These are phyloP conservation scores for Hirundichthys speculiger DNA, from an alignment of 2,113 vertebrate species.

Conservation along the genomic window DNA sequence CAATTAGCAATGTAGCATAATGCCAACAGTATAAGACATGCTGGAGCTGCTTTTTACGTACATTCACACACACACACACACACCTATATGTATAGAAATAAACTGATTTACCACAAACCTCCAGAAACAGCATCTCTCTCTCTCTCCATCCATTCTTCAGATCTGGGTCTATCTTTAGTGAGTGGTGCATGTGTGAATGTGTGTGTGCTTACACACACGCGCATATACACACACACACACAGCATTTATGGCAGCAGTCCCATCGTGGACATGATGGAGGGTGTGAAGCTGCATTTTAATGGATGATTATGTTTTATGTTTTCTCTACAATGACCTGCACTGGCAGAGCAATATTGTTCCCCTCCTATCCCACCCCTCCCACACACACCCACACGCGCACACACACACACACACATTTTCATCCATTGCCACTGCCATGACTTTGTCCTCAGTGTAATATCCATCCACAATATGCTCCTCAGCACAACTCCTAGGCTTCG, in stretches of 20 bases:
- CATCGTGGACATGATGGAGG: slow-evolving; percentile 69
- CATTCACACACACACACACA: neutral
- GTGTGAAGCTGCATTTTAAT: slow-evolving; percentile 83
- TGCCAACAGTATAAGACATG: neutral
- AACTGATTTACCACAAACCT: slow-evolving; percentile 30
- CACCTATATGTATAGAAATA: slow-evolving; percentile 18
- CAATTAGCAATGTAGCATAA: slow-evolving; percentile 4
- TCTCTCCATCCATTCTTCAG: slow-evolving; percentile 30
- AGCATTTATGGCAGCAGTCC: slow-evolving; percentile 67
- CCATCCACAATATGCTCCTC: slow-evolving; percentile 49
- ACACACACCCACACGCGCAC: slow-evolving; percentile 26
- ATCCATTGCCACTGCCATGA: slow-evolving; percentile 28
- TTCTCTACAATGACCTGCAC: slow-evolving; percentile 71
- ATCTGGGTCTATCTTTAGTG: slow-evolving; percentile 43
- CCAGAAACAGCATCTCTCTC: slow-evolving; percentile 21
- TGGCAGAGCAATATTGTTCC: slow-evolving; percentile 67
- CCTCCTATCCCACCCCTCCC: slow-evolving; percentile 26
- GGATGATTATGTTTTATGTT: slow-evolving; percentile 79
- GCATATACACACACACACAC: slow-evolving; percentile 25
- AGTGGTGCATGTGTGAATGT: slow-evolving; percentile 38
- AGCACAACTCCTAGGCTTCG: slow-evolving; percentile 21
- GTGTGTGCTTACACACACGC: slow-evolving; percentile 25
- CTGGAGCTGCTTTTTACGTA: slow-evolving; percentile 3
- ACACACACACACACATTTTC: slow-evolving; percentile 19
- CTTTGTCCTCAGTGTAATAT: slow-evolving; percentile 52